Evolutionary conservation across 2,113 vertebrate species (phyloP).

Genomic region (Podarcis muralis): DNA sequence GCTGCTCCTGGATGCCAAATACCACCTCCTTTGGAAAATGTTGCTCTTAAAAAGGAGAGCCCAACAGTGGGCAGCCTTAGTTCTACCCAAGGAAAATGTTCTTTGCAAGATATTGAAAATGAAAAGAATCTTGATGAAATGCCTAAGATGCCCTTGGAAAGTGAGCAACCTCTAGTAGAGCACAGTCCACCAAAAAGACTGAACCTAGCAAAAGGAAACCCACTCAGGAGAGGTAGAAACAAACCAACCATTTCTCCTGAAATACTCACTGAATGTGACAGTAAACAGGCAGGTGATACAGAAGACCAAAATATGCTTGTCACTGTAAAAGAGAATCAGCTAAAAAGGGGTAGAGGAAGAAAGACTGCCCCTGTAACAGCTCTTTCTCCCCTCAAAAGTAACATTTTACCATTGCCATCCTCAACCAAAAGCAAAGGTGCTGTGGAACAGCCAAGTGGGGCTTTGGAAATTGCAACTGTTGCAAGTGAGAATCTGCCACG

Average conservation of each 20-base stretch:
- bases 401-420: not conserved
- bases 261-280: not conserved
- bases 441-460: not conserved
- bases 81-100: not conserved
- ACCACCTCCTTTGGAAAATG: slow-evolving; percentile 2
- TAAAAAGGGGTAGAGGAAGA: slow-evolving; percentile 31
- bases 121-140: not conserved
- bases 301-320: not conserved
- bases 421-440: not conserved
- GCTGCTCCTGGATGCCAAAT: not conserved
- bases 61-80: not conserved
- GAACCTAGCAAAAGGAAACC: rapidly evolving
- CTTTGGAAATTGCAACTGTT: not conserved
- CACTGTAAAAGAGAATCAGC: not conserved
- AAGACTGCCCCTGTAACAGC: not conserved
- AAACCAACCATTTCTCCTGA: not conserved
- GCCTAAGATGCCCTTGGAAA: not conserved
- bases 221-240: rapidly evolving
- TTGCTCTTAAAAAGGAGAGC: slow-evolving; percentile 20
- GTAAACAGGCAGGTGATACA: not conserved
- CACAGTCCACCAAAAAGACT: not conserved
- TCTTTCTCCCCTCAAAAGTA: not conserved
- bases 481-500: slow-evolving; percentile 8
- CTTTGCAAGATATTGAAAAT: not conserved
- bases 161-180: not conserved